Evolutionary conservation across 2,113 vertebrate genomes (phyloP), one percentile per base, ranked within the genome.

Genomic region (Ptilorrhoa leucosticta): DNA sequence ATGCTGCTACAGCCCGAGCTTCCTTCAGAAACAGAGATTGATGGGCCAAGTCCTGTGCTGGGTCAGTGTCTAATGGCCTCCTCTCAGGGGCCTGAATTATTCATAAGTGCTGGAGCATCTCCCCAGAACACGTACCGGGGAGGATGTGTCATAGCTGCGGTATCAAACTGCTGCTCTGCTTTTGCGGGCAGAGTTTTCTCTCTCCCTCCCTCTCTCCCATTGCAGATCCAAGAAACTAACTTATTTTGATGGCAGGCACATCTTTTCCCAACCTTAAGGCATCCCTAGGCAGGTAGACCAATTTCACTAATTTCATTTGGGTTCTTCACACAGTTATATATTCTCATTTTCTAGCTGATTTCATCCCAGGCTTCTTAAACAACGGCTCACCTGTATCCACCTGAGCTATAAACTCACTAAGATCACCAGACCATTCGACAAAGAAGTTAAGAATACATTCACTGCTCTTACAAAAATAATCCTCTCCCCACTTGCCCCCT

Each of bases 11-110:
- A 96, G 91, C 95, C 92, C 21, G 10, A 82, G 83, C 91, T 94
- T 81, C 88, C 89, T 97, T 97, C 54, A 94, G 94, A 90, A 97
- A 91, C 94, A 92, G 94, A 97, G 97, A 98, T 96, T 96, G 96
- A 98, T 97, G 96, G 82, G 77, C 91, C 45, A 68, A 95, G 90
- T 84, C 93, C 91, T 71, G 89, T 42, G 84, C 75, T 95, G 96
- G 98, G 97, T 97, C 96, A 94, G 94, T 91, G 92, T 96, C 23
- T 86, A 98, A 97, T 92, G 91, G 97, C 90, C 87, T 96, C 44
- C 77, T 96, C 94, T 93, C 50, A 40, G 87, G 40, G 39, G 53
- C 40, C 73, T 98, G 97, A 97, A 98, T 98, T 98, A 98, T 98
- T 98, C 97, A 98, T 97, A 27, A 95, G 80, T 18, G 65, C 87